Evolutionary conservation across 30 jellyfish, hydroid and myxozoan genomes (phyloP), one percentile per base, ranked within the genome.

Genomic region (Cassiopea xamachana): DNA sequence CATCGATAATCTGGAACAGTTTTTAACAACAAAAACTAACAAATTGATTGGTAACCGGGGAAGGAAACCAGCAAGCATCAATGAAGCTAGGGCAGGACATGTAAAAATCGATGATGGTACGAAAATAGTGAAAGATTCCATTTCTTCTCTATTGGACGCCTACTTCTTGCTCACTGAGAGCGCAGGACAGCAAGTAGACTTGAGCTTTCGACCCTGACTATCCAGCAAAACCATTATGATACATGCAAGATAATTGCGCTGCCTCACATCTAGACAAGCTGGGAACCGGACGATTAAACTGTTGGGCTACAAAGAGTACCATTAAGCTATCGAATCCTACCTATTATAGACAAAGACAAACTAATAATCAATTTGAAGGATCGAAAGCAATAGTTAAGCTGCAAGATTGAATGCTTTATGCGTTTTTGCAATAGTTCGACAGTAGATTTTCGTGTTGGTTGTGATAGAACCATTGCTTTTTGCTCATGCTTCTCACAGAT

Each of bases 81-180:
- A 47, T 78, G 8, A 58, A 68, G 60, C 61, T 50, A 71, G 50
- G 92, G 68, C 73, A 39, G 80, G 48, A 60, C 61, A 46, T 16
- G 55, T 18, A 64, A 44, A 61, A 43, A 17, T 58, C 49, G 92
- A 88, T 80, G 95, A 88, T 88, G 95, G 95, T 88, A 88, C 85
- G 95, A 67, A 69, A 73, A 79, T 82, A 45, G 81, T 88, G 83
- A 78, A 79, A 79, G 95, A 88, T 88, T 67, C 95, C 70, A 88
- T 88, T 79, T 88, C 95, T 51, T 88, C 95, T 88, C 95, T 88
- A 19, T 79, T 88, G 95, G 95, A 88, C 50, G 58, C 95, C 2
- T 88, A 88, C 60, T 88, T 78, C 55, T 90, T 88, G 16, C 86
- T 88, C 73, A 78, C 88, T 73, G 90, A 50, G 46, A 60, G 74